A percentile compares a stretch with the other conserved stretches of the same genome.
phyloP scores from a whole-genome alignment of 2,888 invertebrate species.

The Philopedon plagiatum region DNA sequence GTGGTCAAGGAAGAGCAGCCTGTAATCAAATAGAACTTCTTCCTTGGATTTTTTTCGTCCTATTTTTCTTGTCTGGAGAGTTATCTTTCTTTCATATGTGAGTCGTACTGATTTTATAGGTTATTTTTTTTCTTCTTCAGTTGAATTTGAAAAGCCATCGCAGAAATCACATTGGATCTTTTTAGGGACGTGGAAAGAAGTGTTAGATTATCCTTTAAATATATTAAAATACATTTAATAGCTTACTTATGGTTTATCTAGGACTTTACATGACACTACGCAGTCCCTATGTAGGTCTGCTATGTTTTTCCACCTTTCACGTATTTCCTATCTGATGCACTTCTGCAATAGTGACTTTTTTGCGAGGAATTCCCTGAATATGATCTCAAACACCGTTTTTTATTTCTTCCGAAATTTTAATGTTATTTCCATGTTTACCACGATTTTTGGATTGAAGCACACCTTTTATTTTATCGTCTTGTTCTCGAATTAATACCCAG shows the following conservation, averaged over 20 bases:
- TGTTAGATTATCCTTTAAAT: constrained; percentile 34
- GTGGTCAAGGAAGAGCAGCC: background rate
- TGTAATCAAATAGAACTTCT: background rate
- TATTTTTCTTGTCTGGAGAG: background rate
- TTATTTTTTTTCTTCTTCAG: background rate
- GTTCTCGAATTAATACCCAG: background rate
- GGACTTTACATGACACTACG: constrained; percentile 47
- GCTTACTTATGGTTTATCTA: constrained; percentile 31
- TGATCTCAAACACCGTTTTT: too few relatives aligned
- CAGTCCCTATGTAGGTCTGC: background rate
- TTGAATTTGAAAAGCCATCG: background rate
- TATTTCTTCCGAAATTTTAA: too few relatives aligned
- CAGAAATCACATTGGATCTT: too few relatives aligned
- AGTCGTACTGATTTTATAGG: background rate
- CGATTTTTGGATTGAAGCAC: too few relatives aligned
- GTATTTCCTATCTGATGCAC: background rate
- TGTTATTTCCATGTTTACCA: too few relatives aligned
- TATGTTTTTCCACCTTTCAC: background rate
- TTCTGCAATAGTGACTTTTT: too few relatives aligned
- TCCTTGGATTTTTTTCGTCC: background rate
- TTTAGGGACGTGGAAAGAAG: constrained; percentile 41
- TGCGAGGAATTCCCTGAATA: too few relatives aligned
- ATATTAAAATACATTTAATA: constrained; percentile 44
- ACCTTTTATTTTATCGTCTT: too few relatives aligned
- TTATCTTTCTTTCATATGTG: background rate